These are phyloP conservation scores for Aphidoletes aphidimyza DNA, from an alignment of 2,888 invertebrate species.

Conservation along the genomic window DNA sequence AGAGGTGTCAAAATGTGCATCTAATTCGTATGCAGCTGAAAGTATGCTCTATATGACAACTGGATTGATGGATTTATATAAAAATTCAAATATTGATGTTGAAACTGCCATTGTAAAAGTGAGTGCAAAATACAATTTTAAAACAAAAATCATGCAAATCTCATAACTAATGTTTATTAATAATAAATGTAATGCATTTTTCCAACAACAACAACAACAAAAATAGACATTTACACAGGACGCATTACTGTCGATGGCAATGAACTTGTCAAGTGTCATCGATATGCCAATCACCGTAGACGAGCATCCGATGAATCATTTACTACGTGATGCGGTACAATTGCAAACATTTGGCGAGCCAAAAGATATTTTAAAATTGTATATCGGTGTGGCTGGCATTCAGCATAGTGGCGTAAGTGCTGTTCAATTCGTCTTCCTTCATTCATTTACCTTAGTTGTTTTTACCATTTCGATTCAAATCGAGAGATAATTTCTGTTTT, in stretches of 20 bases:
- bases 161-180: too few relatives aligned
- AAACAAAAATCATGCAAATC: too few relatives aligned
- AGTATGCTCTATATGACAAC: conserved; percentile 30
- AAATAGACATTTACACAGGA: conserved; percentile 10
- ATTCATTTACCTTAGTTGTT: not conserved
- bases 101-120: conserved; percentile 10
- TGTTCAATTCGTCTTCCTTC: not conserved
- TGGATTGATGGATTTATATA: conserved; percentile 25
- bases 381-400: conserved; percentile 23
- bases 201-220: too few relatives aligned
- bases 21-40: not conserved
- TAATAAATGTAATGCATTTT: too few relatives aligned
- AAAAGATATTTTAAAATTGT: conserved; percentile 37
- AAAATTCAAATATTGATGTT: conserved; percentile 1
- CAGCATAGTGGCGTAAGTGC: not conserved
- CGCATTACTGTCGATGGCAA: not conserved
- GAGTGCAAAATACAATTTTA: too few relatives aligned
- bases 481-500: not conserved
- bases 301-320: not conserved
- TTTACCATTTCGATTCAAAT: not conserved
- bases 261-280: not conserved
- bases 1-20: not conserved
- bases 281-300: not conserved
- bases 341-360: conserved; percentile 30
- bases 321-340: not conserved